phyloP scores from a whole-genome alignment of 2,797 vertebrate species.

The Anas acuta region DNA sequence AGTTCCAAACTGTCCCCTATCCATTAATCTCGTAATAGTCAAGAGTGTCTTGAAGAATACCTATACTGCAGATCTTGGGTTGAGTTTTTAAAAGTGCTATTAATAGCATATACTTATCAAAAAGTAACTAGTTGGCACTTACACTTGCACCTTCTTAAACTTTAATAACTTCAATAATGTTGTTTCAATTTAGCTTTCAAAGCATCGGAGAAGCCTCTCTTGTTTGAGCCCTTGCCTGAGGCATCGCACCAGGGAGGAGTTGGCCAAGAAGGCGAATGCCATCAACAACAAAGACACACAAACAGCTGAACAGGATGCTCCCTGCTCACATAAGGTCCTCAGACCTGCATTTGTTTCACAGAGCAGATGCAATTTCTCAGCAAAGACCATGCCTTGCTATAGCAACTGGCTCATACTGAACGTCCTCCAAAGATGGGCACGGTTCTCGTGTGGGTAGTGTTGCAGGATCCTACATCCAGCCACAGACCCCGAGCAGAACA shows the following conservation, averaged over 20 bases:
- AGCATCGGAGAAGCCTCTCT: neutral
- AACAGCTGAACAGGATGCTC: neutral
- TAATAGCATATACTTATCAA: slow-evolving; percentile 42
- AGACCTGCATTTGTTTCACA: neutral
- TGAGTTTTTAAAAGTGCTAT: slow-evolving; percentile 20
- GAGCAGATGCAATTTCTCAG: neutral
- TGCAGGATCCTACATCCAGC: neutral
- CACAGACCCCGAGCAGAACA: neutral
- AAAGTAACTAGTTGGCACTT: slow-evolving; percentile 28
- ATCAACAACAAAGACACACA: neutral
- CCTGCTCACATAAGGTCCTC: neutral
- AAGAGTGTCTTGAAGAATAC: slow-evolving; percentile 18
- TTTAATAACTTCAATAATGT: slow-evolving; percentile 47
- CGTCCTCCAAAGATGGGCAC: neutral
- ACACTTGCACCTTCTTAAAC: slow-evolving; percentile 26
- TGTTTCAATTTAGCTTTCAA: slow-evolving; percentile 37
- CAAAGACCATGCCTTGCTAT: neutral
- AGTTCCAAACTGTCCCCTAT: slow-evolving; percentile 46
- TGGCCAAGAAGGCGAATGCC: neutral
- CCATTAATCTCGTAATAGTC: slow-evolving; percentile 59
- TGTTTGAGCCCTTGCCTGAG: neutral
- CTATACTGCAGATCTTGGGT: neutral
- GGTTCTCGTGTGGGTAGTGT: accelerated
- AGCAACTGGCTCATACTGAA: accelerated
- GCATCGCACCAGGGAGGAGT: neutral